Percentiles rank a stretch among this genome's conserved stretches.
Conservation (phyloP, 2,797 vertebrate genomes). For the Fratercula arctica region DNA sequence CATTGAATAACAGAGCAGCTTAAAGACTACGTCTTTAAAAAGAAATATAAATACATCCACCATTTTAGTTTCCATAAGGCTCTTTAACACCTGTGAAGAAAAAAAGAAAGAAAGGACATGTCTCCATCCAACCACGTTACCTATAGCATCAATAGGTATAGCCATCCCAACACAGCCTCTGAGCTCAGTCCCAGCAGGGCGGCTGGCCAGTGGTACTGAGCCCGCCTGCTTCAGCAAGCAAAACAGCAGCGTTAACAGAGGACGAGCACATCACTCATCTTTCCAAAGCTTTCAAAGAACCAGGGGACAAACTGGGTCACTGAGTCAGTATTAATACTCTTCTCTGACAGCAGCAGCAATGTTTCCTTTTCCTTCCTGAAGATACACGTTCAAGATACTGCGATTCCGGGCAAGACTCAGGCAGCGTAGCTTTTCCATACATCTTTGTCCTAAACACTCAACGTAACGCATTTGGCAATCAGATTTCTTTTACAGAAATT, state of each 20-base stretch:
- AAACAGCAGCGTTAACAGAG: background rate
- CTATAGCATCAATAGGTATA: background rate
- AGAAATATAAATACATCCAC: background rate
- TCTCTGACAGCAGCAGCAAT: background rate
- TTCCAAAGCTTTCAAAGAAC: background rate
- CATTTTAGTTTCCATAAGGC: background rate
- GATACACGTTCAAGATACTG: rapidly evolving
- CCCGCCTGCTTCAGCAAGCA: rapidly evolving
- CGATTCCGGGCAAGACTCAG: background rate
- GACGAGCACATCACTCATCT: background rate
- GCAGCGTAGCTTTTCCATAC: background rate
- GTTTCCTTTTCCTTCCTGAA: background rate
- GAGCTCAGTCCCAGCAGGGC: background rate
- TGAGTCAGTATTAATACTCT: background rate
- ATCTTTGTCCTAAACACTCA: background rate
- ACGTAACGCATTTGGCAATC: background rate
- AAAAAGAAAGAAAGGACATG: background rate
- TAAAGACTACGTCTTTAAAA: background rate
- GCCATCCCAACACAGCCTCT: background rate
- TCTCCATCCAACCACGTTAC: background rate
- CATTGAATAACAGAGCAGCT: background rate
- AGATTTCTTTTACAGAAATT: background rate
- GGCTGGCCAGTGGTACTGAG: rapidly evolving
- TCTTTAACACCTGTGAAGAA: background rate
- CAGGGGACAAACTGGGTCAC: background rate